Evolutionary conservation across 2,113 vertebrate genomes (phyloP), one percentile per base, ranked within the genome.

Genomic region (Poeciliopsis retropinna): DNA sequence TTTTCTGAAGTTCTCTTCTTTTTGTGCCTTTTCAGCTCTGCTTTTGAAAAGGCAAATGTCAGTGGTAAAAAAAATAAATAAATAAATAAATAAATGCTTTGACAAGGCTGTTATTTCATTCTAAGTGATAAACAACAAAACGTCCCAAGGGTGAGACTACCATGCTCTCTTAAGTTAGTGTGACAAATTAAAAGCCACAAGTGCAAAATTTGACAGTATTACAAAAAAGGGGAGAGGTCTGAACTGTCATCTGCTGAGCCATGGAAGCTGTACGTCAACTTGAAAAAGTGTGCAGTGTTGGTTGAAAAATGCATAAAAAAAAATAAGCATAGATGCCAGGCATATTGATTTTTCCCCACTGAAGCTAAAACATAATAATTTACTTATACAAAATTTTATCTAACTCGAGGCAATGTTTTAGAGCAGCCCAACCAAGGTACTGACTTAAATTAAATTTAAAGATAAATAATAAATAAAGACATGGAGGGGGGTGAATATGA

Each of bases 171-270:
- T 83, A 85, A 87, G 84, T 90, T 84, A 86, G 73, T 82, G 60
- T 92, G 88, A 92, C 81, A 89, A 88, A 90, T 85, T 75, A 90
- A 75, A 61, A 76, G 76, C 64, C 77, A 62, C 31, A 28, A 81
- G 83, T 63, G 32, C 63, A 64, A 70, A 44, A 81, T 83, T 61
- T 76, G 64, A 83, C 76, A 82, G 80, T 68, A 27, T 84, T 79
- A 73, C 78, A 73, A 70, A 72, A 88, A 85, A 19, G 14, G 17
- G 44, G 44, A 47, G 17, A 19, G 14, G 11, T 66, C 84, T 80
- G 83, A 65, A 79, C 76, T 64, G 72, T 83, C 31, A 84, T 79
- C 60, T 15, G 54, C 37, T 62, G 61, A 70, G 57, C 65, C 44
- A 66, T 82, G 81, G 72, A 67, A 71, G 44, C n/a, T 34, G 32